phyloP scores from a whole-genome alignment of 2,113 vertebrate species.

The Hippocampus comes region DNA sequence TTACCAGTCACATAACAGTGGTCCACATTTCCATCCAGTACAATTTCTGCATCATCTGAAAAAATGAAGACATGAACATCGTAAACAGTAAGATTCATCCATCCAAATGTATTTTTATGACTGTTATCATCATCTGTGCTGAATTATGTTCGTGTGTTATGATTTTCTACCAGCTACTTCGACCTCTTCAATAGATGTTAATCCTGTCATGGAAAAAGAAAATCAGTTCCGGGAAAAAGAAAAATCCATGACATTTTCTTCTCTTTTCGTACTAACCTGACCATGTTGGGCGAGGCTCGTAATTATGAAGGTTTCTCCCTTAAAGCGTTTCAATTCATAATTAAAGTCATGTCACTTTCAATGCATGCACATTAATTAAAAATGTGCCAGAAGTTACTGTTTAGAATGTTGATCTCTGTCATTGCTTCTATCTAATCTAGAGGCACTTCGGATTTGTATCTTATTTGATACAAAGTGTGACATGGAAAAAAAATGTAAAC shows the following conservation, averaged over 20 bases:
- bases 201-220: slow-evolving; percentile 30
- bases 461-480: too few relatives aligned
- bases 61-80: slow-evolving; percentile 11
- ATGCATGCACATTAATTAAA: neutral
- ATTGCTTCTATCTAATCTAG: neutral
- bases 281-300: neutral
- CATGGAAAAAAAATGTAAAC: too few relatives aligned
- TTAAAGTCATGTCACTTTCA: neutral
- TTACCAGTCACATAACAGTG: slow-evolving; percentile 39
- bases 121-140: neutral
- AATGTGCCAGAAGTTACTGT: neutral
- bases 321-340: neutral
- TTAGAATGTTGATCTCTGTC: neutral
- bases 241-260: neutral
- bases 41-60: slow-evolving; percentile 39
- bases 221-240: neutral
- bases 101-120: slow-evolving; percentile 13
- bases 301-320: neutral
- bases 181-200: slow-evolving; percentile 62
- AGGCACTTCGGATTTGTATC: neutral
- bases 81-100: slow-evolving; percentile 6
- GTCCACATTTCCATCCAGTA: slow-evolving; percentile 35
- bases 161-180: slow-evolving; percentile 40
- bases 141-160: neutral
- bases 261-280: slow-evolving; percentile 37